phyloP scores from a whole-genome alignment of 2,888 invertebrate species.

The Ctena decussata region DNA sequence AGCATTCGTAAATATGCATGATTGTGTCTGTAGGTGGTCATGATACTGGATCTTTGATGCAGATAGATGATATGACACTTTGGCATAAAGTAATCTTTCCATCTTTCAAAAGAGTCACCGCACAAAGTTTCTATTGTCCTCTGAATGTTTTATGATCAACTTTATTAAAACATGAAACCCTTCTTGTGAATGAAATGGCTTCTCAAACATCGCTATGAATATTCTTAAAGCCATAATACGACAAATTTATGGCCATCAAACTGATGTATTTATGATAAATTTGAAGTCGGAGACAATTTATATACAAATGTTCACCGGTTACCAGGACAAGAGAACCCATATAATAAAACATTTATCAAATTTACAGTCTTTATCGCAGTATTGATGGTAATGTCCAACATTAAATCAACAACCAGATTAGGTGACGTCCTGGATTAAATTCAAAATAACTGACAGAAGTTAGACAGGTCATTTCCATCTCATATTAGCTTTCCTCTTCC shows the following conservation, averaged over 20 bases:
- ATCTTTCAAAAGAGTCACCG: background rate
- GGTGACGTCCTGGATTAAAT: background rate
- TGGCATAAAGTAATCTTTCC: too few species aligned
- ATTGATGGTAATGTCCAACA: background rate
- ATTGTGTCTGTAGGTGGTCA: too few species aligned
- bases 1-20: too few species aligned
- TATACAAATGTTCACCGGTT: conserved; percentile 44
- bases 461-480: too few species aligned
- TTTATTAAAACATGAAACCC: conserved; percentile 56
- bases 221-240: conserved; percentile 54
- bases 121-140: conserved; percentile 6
- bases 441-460: background rate
- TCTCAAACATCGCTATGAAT: conserved; percentile 54
- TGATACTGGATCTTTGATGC: too few species aligned
- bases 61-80: too few species aligned
- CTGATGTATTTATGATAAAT: conserved; percentile 16
- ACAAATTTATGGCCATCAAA: conserved; percentile 60
- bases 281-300: conserved; percentile 55
- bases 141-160: conserved; percentile 40
- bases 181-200: conserved; percentile 42
- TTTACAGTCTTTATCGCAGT: background rate
- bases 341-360: conserved; percentile 32
- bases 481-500: too few species aligned
- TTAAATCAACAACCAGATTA: background rate
- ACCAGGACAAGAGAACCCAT: conserved; percentile 28